Evolutionary conservation across 2,888 invertebrate species (phyloP).

Genomic region (Dryocosmus kuriphilus): DNA sequence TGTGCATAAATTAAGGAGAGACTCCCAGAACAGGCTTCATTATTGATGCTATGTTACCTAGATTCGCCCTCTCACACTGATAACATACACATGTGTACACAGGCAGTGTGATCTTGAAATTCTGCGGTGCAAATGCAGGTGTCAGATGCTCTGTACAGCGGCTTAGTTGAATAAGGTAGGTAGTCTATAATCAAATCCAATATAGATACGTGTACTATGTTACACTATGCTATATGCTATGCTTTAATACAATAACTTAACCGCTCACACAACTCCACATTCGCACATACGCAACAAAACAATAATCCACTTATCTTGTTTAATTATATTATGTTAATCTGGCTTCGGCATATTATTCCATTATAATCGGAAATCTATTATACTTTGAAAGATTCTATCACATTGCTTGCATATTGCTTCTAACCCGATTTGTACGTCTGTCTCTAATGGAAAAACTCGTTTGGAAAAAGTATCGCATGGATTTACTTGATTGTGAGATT

Average conservation of each 20-base stretch:
- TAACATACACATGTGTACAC: constrained; percentile 31
- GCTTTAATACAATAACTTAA: constrained; percentile 24
- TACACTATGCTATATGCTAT: not conserved
- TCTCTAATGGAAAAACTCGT: not conserved
- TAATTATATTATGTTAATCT: constrained; percentile 30
- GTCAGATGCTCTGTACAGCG: constrained; percentile 30
- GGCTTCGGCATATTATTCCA: not conserved
- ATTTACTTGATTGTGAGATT: not conserved
- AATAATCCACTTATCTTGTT: constrained; percentile 13
- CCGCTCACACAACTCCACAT: not conserved
- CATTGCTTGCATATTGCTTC: too few species aligned
- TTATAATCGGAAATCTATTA: not conserved
- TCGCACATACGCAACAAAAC: not conserved
- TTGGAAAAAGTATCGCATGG: not conserved
- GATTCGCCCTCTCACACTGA: constrained; percentile 26
- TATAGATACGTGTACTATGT: not conserved
- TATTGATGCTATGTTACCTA: constrained; percentile 61
- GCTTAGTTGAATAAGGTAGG: constrained; percentile 34
- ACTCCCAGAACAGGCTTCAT: constrained; percentile 57
- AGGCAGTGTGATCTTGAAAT: constrained; percentile 35
- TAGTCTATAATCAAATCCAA: constrained; percentile 35
- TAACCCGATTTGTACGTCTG: not conserved
- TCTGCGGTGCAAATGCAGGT: constrained; percentile 32
- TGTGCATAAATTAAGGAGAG: constrained; percentile 62
- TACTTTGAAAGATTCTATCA: too few species aligned